Evolutionary conservation across 2,113 vertebrate species (phyloP), one percentile per base, ranked within the genome.

Genomic region (Egretta garzetta): DNA sequence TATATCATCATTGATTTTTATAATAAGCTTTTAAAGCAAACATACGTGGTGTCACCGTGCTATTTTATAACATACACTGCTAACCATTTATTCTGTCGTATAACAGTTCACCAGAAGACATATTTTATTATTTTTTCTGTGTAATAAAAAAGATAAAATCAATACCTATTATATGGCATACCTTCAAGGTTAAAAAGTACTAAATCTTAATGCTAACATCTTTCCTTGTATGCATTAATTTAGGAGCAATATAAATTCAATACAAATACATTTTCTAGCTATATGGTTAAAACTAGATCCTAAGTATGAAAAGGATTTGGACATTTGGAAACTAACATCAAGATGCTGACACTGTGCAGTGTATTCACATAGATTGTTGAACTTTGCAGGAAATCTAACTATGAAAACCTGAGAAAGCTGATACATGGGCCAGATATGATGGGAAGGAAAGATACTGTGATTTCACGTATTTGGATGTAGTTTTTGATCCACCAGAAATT

Each of bases 11-110:
- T 94, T 94, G 96, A 97, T 97, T 97, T 97, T 97, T 97, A 87
- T 97, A 97, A 97, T 96, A 97, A 96, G 96, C 94, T 96, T 96
- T 97, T 97, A 97, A 97, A 96, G 95, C 91, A 97, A 97, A 97
- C 93, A 96, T 80, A 91, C 91, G 59, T 97, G 94, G 96, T 97
- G 96, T 95, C 97, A 97, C 87, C 1, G 1, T 89, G 87, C 91
- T 95, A 7, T 92, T 97, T 97, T 97, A 97, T 95, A 96, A 84
- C 95, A 92, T 95, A 92, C 87, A 76, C 72, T 84, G 86, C 91
- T 92, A 80, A 81, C 91, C 96, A 95, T 97, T 97, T 96, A 95
- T 94, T 93, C 89, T 91, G 53, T 95, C 47, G 0, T 95, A 95
- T 88, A 96, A 95, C 95, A 95, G 81, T 83, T 95, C 95, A 94